Evolutionary conservation across 2,797 vertebrate species (phyloP).

Genomic region (Gobionotothen gibberifrons): DNA sequence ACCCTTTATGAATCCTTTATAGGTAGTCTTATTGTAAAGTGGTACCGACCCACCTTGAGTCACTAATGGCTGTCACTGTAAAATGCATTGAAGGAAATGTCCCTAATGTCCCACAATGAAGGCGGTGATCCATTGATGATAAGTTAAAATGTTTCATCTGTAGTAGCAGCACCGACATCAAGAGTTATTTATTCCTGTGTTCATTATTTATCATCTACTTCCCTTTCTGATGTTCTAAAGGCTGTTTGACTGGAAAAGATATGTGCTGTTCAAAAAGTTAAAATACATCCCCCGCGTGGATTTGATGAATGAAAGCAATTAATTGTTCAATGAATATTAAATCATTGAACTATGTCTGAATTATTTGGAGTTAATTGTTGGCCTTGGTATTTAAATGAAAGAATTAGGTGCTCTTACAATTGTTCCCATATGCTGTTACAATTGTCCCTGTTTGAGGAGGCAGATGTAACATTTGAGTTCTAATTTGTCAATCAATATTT

Average conservation of each 20-base stretch:
- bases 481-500: neutral
- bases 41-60: neutral
- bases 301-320: too few species aligned
- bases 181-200: neutral
- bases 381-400: too few species aligned
- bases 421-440: neutral
- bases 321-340: too few species aligned
- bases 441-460: neutral
- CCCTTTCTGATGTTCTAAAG: neutral
- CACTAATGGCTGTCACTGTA: neutral
- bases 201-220: conserved; percentile 7
- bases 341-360: too few species aligned
- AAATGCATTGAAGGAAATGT: neutral
- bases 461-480: neutral
- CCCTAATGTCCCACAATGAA: neutral
- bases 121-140: neutral
- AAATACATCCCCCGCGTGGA: too few species aligned
- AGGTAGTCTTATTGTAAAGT: too few species aligned
- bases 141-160: neutral
- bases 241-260: conserved; percentile 3
- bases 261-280: conserved; percentile 17
- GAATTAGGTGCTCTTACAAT: neutral
- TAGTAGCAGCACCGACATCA: neutral
- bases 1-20: too few species aligned
- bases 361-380: too few species aligned